Conservation (phyloP, 2,113 vertebrate species). For the Cochlearius cochlearius region DNA sequence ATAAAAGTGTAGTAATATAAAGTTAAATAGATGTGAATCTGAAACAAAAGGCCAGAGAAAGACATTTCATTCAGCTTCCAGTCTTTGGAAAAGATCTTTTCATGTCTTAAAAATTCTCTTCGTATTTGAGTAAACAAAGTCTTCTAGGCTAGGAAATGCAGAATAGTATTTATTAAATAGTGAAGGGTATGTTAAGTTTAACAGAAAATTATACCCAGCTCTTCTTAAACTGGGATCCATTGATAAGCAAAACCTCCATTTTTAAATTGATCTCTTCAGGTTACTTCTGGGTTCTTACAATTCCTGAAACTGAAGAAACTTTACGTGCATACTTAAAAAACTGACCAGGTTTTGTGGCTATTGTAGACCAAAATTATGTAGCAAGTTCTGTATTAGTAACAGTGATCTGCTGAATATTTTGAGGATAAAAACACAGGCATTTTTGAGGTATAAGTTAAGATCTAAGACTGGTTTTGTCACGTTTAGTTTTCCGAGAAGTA, state of each 20-base stretch:
- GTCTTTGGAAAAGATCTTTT: background rate
- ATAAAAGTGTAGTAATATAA: background rate
- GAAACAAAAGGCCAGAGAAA: background rate
- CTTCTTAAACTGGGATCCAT: background rate
- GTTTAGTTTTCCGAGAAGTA: background rate
- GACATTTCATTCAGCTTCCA: background rate
- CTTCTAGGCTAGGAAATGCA: background rate
- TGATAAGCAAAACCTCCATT: background rate
- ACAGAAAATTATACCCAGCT: background rate
- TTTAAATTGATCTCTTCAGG: background rate
- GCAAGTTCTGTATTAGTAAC: background rate
- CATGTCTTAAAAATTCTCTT: background rate
- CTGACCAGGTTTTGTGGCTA: background rate
- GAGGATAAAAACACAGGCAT: background rate
- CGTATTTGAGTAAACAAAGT: background rate
- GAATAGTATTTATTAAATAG: background rate
- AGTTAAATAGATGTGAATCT: background rate
- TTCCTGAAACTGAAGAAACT: background rate
- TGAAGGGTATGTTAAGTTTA: background rate
- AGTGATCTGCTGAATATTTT: background rate
- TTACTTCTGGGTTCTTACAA: background rate
- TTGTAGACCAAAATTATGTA: rapidly evolving
- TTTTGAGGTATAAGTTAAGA: background rate
- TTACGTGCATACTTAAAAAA: background rate
- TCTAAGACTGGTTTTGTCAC: background rate